A percentile compares a stretch with the other conserved stretches of the same genome.
phyloP scores from a whole-genome alignment of 2,113 vertebrate species.

The Melanerpes aurifrons region DNA sequence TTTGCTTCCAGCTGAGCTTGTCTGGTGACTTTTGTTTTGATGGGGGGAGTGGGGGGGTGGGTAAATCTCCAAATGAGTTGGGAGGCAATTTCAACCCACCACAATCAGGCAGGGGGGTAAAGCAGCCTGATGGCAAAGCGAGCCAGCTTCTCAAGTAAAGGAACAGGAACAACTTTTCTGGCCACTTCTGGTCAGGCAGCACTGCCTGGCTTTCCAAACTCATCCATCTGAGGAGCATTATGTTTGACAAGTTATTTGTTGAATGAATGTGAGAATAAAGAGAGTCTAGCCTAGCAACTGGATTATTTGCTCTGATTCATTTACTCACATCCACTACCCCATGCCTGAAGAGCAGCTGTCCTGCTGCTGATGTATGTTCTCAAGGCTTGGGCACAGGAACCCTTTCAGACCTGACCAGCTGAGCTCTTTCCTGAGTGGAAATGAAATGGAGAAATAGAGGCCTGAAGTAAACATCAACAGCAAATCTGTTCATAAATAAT shows the following conservation, averaged over 20 bases:
- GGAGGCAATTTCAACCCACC: too few relatives aligned
- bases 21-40: too few relatives aligned
- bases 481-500: slow-evolving; percentile 53
- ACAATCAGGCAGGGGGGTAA: not conserved
- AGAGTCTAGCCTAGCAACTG: not conserved
- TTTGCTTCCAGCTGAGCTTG: too few relatives aligned
- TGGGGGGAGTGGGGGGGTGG: too few relatives aligned
- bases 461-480: slow-evolving; percentile 60
- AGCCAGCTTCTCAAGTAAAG: not conserved
- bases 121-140: not conserved
- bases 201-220: not conserved
- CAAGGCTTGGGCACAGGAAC: not conserved
- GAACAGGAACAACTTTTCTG: not conserved
- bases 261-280: not conserved
- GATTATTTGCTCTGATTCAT: slow-evolving; percentile 27
- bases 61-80: too few relatives aligned
- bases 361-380: not conserved
- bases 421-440: slow-evolving; percentile 42
- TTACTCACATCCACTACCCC: not conserved
- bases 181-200: not conserved
- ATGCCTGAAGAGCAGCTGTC: slow-evolving; percentile 9
- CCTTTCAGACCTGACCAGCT: not conserved
- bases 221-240: not conserved
- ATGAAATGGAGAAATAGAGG: slow-evolving; percentile 46
- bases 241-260: not conserved